Percentiles rank a stretch among this genome's conserved stretches.
phyloP scores from a whole-genome alignment of 2,888 invertebrate genomes.

The Plusia festucae region DNA sequence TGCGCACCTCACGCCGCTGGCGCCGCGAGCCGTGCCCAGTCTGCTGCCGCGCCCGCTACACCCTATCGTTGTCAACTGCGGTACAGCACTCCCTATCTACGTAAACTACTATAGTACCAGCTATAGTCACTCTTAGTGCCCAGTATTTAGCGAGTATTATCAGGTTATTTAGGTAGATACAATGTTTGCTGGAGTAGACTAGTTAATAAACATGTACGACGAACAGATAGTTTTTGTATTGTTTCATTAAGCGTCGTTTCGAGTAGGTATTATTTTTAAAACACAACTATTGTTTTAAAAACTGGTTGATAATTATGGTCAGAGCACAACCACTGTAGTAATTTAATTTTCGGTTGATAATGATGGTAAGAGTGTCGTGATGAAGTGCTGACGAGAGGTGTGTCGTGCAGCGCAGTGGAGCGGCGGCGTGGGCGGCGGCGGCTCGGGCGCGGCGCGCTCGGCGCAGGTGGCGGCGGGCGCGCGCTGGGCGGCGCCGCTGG shows the following conservation, averaged over 20 bases:
- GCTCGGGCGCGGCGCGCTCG: constrained; percentile 65
- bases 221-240: no score
- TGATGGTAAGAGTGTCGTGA: no score
- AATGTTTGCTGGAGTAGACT: not conserved
- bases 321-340: no score
- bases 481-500: constrained; percentile 93
- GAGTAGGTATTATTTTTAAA: no score
- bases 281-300: no score
- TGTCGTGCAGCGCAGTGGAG: constrained; percentile 64
- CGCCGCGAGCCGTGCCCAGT: constrained; percentile 51
- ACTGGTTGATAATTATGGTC: no score
- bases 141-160: not conserved
- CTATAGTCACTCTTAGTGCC: not conserved
- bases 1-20: constrained; percentile 54
- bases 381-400: not conserved
- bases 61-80: constrained; percentile 68
- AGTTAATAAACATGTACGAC: not conserved
- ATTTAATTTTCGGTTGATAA: no score
- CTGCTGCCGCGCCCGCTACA: constrained; percentile 54
- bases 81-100: constrained; percentile 50
- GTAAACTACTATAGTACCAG: not conserved
- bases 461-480: constrained; percentile 87
- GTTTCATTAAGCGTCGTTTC: no score
- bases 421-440: constrained; percentile 58
- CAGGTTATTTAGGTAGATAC: not conserved